Percentiles rank a stretch among this genome's conserved stretches.
These are phyloP conservation scores for Caenorhabditis angaria DNA, from an alignment of 2,888 invertebrate species.

Conservation along the genomic window DNA sequence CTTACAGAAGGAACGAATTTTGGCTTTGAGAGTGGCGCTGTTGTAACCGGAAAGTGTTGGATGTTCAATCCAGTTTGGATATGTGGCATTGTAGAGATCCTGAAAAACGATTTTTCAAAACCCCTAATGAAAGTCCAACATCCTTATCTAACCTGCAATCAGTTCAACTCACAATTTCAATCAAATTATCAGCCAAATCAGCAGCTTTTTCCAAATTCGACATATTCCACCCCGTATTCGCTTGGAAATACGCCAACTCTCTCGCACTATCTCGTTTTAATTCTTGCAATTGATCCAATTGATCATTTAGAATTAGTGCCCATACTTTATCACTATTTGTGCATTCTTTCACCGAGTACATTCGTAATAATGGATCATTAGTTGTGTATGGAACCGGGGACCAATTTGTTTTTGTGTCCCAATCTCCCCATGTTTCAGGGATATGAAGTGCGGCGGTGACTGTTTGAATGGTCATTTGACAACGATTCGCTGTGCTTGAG, in stretches of 20 bases:
- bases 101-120: not conserved
- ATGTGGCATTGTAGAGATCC: slow-evolving; percentile 37
- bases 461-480: slow-evolving; percentile 62
- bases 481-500: slow-evolving; percentile 58
- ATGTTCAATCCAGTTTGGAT: slow-evolving; percentile 54
- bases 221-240: slow-evolving; percentile 57
- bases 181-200: slow-evolving; percentile 62
- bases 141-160: too few relatives aligned
- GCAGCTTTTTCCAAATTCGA: slow-evolving; percentile 52
- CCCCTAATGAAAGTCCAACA: too few relatives aligned
- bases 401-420: slow-evolving; percentile 52
- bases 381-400: slow-evolving; percentile 61
- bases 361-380: slow-evolving; percentile 61
- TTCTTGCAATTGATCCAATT: slow-evolving; percentile 41
- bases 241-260: slow-evolving; percentile 44
- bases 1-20: slow-evolving; percentile 38
- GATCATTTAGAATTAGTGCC: slow-evolving; percentile 53
- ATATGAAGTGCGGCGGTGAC: slow-evolving; percentile 52
- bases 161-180: slow-evolving; percentile 45
- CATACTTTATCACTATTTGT: slow-evolving; percentile 50
- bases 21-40: slow-evolving; percentile 26
- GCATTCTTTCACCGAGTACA: slow-evolving; percentile 60
- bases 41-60: slow-evolving; percentile 51
- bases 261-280: slow-evolving; percentile 26
- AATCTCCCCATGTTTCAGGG: slow-evolving; percentile 54